These are phyloP conservation scores for Caenorhabditis uteleia DNA, from an alignment of 2,888 invertebrate genomes.

Conservation along the genomic window DNA sequence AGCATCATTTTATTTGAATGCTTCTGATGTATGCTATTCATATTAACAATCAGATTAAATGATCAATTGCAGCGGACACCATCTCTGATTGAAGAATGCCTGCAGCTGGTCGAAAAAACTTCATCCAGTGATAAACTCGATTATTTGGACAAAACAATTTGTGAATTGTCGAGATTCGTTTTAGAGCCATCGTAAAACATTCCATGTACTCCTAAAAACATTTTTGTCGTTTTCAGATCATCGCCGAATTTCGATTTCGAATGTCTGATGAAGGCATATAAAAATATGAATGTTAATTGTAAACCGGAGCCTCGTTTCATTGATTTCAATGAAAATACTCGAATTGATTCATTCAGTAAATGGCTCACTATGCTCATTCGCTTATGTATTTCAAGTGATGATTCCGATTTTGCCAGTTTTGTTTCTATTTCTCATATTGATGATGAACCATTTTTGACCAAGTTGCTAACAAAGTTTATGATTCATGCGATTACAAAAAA, in stretches of 20 bases:
- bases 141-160: slow-evolving; percentile 24
- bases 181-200: too few species aligned
- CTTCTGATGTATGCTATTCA: slow-evolving; percentile 8
- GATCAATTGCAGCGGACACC: slow-evolving; percentile 6
- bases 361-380: slow-evolving; percentile 25
- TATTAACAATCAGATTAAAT: too few species aligned
- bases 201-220: too few species aligned
- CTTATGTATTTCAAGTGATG: slow-evolving; percentile 13
- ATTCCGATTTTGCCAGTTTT: slow-evolving; percentile 6
- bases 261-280: slow-evolving; percentile 9
- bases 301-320: slow-evolving; percentile 23
- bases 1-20: slow-evolving; percentile 7
- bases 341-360: slow-evolving; percentile 4
- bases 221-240: neutral
- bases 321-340: slow-evolving; percentile 14
- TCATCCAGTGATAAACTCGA: slow-evolving; percentile 1
- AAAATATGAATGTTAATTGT: slow-evolving; percentile 6
- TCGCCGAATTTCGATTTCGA: slow-evolving; percentile 4
- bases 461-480: slow-evolving; percentile 16
- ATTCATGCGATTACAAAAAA: slow-evolving; percentile 6
- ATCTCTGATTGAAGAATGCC: slow-evolving; percentile 23
- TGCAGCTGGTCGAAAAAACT: slow-evolving; percentile 6
- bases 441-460: slow-evolving; percentile 8
- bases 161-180: slow-evolving; percentile 12
- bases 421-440: slow-evolving; percentile 14